Evolutionary conservation across 1,140 invertebrate species (phyloP).

Genomic region (Bombus picipes): DNA sequence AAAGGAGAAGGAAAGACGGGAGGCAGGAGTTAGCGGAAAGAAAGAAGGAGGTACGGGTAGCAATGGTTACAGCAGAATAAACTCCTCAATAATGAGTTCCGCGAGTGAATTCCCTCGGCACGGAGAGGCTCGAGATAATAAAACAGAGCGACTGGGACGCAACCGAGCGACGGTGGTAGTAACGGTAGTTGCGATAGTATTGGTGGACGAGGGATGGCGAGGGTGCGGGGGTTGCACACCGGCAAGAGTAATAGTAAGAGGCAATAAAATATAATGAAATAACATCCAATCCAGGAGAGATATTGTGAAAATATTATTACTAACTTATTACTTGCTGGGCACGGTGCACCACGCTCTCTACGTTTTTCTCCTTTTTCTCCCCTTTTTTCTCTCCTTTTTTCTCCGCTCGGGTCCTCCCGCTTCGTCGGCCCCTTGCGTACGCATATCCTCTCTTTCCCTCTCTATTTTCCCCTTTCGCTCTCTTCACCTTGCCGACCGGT

Average conservation of each 20-base stretch:
- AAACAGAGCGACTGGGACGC: conserved; percentile 75
- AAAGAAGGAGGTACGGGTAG: conserved; percentile 56
- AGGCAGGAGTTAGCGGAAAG: conserved; percentile 25
- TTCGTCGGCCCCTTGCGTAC: conserved; percentile 7
- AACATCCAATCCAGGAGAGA: conserved; percentile 82
- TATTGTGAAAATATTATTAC: conserved; percentile 84
- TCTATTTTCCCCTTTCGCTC: conserved; percentile 32
- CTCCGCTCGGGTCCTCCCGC: conserved; percentile 12
- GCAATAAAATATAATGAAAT: conserved; percentile 84
- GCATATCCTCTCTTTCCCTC: background rate
- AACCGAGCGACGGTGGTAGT: conserved; percentile 50
- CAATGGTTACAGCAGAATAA: conserved; percentile 81
- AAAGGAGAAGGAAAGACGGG: background rate
- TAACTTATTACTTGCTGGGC: conserved; percentile 81
- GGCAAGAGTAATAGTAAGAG: conserved; percentile 79
- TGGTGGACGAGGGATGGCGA: conserved; percentile 33
- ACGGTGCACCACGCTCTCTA: conserved; percentile 64
- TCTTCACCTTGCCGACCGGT: conserved; percentile 39
- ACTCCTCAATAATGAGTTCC: conserved; percentile 82
- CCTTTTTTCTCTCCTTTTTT: conserved; percentile 22
- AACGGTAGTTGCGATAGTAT: conserved; percentile 29
- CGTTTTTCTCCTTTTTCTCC: conserved; percentile 34
- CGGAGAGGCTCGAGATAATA: conserved; percentile 80
- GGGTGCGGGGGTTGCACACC: conserved; percentile 37
- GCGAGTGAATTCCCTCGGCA: conserved; percentile 79